Evolutionary conservation across 1,140 invertebrate species (phyloP).

Genomic region (Magallana angulata): DNA sequence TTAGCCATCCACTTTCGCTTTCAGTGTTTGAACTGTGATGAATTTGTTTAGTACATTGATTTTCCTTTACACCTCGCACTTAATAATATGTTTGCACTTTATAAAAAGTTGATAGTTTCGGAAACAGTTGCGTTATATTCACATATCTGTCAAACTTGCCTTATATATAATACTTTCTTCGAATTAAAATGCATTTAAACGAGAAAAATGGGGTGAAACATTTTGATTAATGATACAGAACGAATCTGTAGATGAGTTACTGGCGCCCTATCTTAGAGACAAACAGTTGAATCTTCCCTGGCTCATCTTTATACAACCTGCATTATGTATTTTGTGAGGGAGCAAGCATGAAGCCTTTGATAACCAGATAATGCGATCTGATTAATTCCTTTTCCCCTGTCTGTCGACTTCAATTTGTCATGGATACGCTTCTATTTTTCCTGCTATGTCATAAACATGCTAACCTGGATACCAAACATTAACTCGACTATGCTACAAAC

Average conservation of each 20-base stretch:
- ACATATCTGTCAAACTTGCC: neutral
- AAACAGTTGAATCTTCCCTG: neutral
- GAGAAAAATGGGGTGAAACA: neutral
- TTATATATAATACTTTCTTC: neutral
- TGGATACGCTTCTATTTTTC: neutral
- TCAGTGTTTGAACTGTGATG: neutral
- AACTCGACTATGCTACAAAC: neutral
- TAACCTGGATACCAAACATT: neutral
- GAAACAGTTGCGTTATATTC: too few relatives aligned
- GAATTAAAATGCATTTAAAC: conserved; percentile 2
- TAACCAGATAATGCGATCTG: neutral
- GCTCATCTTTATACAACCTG: neutral
- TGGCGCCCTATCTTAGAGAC: neutral
- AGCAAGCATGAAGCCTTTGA: neutral
- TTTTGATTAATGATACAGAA: neutral
- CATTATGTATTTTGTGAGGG: neutral
- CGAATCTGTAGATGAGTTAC: neutral
- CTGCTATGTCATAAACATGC: neutral
- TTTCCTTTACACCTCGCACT: neutral
- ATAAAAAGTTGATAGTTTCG: neutral
- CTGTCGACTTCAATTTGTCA: conserved; percentile 9
- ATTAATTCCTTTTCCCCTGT: neutral
- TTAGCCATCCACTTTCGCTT: too few relatives aligned
- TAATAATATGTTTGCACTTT: neutral
- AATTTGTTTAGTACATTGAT: neutral